Evolutionary conservation across 2,888 invertebrate genomes (phyloP).

Genomic region (Macroteleia sp.): DNA sequence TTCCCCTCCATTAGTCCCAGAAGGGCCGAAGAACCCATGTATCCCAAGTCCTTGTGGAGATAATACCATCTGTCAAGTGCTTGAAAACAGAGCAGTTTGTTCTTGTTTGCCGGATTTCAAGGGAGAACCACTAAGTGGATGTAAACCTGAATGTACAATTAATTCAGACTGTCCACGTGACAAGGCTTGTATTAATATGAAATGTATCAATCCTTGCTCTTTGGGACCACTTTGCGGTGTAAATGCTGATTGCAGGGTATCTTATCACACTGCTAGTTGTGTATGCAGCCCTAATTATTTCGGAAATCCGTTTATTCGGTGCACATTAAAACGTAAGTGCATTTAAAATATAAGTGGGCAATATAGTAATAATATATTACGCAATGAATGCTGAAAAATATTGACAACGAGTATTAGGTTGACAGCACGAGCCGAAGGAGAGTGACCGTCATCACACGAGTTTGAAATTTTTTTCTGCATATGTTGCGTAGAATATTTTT

Average conservation of each 20-base stretch:
- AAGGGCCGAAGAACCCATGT: slow-evolving; percentile 88
- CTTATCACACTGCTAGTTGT: slow-evolving; percentile 93
- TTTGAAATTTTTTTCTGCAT: too few species aligned
- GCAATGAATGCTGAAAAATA: too few species aligned
- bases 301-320: slow-evolving; percentile 92
- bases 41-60: slow-evolving; percentile 90
- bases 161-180: slow-evolving; percentile 91
- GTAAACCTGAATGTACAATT: slow-evolving; percentile 91
- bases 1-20: slow-evolving; percentile 85
- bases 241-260: slow-evolving; percentile 91
- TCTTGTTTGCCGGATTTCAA: slow-evolving; percentile 90
- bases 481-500: too few species aligned
- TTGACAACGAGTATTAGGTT: too few species aligned
- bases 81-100: slow-evolving; percentile 89
- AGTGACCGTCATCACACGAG: too few species aligned
- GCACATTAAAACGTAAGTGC: slow-evolving; percentile 86
- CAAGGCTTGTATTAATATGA: slow-evolving; percentile 90
- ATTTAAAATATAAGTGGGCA: too few species aligned
- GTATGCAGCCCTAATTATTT: slow-evolving; percentile 90
- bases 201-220: slow-evolving; percentile 90
- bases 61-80: slow-evolving; percentile 91
- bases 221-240: slow-evolving; percentile 91
- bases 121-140: slow-evolving; percentile 92
- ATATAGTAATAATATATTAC: too few species aligned
- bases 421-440: too few species aligned